Evolutionary conservation across 1,140 invertebrate species (phyloP).

Genomic region (Bombus superbus): DNA sequence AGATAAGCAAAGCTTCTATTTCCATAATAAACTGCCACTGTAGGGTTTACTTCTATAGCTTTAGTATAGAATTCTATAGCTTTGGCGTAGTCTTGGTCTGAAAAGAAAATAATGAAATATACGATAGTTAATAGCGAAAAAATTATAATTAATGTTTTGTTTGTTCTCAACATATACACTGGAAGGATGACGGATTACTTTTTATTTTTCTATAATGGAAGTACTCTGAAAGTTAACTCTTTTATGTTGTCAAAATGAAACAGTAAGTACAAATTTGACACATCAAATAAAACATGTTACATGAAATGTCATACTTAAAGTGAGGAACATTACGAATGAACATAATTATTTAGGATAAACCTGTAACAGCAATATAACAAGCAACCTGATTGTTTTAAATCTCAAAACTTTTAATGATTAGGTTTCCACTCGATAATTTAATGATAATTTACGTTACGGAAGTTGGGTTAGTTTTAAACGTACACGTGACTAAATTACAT

Average conservation of each 20-base stretch:
- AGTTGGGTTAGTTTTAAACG: constrained; percentile 72
- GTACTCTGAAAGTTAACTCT: not conserved
- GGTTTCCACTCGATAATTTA: not conserved
- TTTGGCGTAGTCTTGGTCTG: constrained; percentile 94
- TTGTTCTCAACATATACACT: constrained; percentile 17
- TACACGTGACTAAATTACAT: constrained; percentile 71
- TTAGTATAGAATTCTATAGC: constrained; percentile 95
- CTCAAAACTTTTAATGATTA: not conserved
- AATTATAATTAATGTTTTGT: not conserved
- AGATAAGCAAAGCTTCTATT: constrained; percentile 98
- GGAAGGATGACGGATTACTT: not conserved
- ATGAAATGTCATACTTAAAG: not conserved
- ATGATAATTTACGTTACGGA: constrained; percentile 18
- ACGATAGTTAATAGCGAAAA: not conserved
- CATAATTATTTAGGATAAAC: not conserved
- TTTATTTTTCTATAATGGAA: not conserved
- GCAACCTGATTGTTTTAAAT: not conserved
- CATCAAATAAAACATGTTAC: not conserved
- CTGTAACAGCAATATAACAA: not conserved
- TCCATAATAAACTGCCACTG: constrained; percentile 92
- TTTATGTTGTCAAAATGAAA: not conserved
- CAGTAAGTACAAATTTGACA: not conserved
- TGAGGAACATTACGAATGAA: not conserved
- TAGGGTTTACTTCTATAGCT: constrained; percentile 94
- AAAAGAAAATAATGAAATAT: constrained; percentile 12